Evolutionary conservation across 2,888 invertebrate genomes (phyloP), one percentile per base, ranked within the genome.

Genomic region (Anagyrus pseudococci): DNA sequence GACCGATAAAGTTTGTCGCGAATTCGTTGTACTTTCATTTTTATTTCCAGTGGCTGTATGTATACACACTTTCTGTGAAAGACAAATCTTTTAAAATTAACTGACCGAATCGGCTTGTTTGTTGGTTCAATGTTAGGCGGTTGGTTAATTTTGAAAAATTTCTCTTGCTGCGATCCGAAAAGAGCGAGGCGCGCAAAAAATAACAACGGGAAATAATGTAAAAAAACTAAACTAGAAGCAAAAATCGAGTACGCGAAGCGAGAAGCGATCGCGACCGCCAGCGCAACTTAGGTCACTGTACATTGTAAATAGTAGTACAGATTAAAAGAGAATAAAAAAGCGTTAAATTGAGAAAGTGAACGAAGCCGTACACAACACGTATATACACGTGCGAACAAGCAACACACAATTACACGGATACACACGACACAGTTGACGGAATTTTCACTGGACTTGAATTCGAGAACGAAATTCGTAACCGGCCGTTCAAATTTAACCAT

Each of bases 241-340:
- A 52, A 60, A 56, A 53, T 58, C 57, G 58, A 64, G 64, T 57
- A 55, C 59, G 47, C 50, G 41, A 62, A 64, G 40, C 58, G 54
- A 65, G 66, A 65, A 68, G 70, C 71, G 69, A 69, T 66, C 68
- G 73, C 69, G 69, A 71, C 70, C 67, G 68, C 70, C 72, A 68
- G 59, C 55, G 71, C 70, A 70, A 75, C 70, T 73, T 78, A 77
- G 75, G 75, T 72, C 77, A 72, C 71, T 80, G 79, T 80, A 80
- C 75, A 80, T 80, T 80, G 80, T 80, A 80, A 78, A 80, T 80
- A 80, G 72, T 77, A 67, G 62, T 68, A 68, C 66, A 68, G 68
- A 70, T 67, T 64, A 69, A 37, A 67, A 71, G 73, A 70, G 74
- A 69, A 73, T 53, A 56, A 65, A 62, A 65, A 44, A 68, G 64